A percentile compares a stretch with the other conserved stretches of the same genome.
Evolutionary conservation across 1,140 invertebrate genomes (phyloP).

Genomic region (Meloidogyne hapla): DNA sequence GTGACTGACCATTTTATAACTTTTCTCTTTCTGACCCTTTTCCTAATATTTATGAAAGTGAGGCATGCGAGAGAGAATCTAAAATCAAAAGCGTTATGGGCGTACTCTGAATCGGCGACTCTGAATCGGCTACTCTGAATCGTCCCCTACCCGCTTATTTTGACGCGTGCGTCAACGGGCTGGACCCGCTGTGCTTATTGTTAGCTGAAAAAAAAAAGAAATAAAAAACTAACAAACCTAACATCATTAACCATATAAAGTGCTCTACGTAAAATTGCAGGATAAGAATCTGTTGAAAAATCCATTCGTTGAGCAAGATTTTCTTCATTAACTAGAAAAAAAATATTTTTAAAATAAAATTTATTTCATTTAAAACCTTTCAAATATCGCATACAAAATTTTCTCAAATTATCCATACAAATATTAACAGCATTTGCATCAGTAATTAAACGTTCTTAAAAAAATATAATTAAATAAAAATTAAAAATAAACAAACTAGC

Average conservation of each 20-base stretch:
- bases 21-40: no score
- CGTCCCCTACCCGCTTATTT: no score
- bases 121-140: no score
- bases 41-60: no score
- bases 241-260: slow-evolving; percentile 68
- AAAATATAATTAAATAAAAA: slow-evolving; percentile 23
- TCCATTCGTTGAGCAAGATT: slow-evolving; percentile 23
- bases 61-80: no score
- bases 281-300: slow-evolving; percentile 38
- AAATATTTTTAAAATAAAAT: neutral
- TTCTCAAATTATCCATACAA: slow-evolving; percentile 37
- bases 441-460: slow-evolving; percentile 41
- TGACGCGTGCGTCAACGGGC: no score
- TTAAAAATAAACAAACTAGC: slow-evolving; percentile 43
- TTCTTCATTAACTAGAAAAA: neutral
- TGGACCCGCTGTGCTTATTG: no score
- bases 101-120: no score
- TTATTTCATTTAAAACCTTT: neutral
- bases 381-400: slow-evolving; percentile 33
- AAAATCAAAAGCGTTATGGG: no score
- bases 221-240: slow-evolving; percentile 23
- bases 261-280: slow-evolving; percentile 72
- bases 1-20: no score
- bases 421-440: slow-evolving; percentile 51
- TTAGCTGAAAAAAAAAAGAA: no score